Conservation (phyloP, 2,113 vertebrate genomes). For the Salminus brasiliensis region DNA sequence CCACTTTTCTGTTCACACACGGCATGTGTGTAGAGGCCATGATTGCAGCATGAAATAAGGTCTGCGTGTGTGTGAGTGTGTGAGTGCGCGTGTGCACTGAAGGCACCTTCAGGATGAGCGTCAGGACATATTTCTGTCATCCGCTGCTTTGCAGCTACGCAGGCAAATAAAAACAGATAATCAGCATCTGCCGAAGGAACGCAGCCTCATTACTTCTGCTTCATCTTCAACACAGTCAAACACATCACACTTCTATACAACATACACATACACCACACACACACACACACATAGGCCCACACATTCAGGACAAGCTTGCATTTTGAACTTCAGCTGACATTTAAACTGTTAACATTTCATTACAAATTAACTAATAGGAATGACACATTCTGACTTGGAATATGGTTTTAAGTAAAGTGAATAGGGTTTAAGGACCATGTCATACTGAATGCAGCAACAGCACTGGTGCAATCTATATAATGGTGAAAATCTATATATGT, state of each 20-base stretch:
- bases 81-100: slow-evolving; percentile 6
- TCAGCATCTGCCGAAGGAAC: slow-evolving; percentile 26
- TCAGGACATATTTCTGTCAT: slow-evolving; percentile 39
- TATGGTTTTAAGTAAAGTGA: too few species aligned
- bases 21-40: slow-evolving; percentile 37
- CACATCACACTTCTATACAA: neutral
- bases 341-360: too few species aligned
- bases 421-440: neutral
- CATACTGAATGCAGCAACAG: too few species aligned
- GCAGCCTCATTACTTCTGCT: slow-evolving; percentile 34
- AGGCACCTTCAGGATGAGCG: slow-evolving; percentile 41
- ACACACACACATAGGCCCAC: neutral
- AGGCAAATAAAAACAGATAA: slow-evolving; percentile 45
- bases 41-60: slow-evolving; percentile 44
- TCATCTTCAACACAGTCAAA: neutral
- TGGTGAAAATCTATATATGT: too few species aligned
- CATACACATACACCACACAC: neutral
- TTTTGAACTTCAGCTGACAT: too few species aligned
- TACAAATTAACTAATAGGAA: too few species aligned
- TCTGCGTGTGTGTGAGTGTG: slow-evolving; percentile 15
- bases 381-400: too few species aligned
- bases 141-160: slow-evolving; percentile 1
- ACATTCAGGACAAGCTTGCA: neutral
- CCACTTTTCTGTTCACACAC: slow-evolving; percentile 59
- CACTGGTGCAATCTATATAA: too few species aligned